Conservation (phyloP, 1,140 invertebrate species). For the Cotesia glomerata region DNA sequence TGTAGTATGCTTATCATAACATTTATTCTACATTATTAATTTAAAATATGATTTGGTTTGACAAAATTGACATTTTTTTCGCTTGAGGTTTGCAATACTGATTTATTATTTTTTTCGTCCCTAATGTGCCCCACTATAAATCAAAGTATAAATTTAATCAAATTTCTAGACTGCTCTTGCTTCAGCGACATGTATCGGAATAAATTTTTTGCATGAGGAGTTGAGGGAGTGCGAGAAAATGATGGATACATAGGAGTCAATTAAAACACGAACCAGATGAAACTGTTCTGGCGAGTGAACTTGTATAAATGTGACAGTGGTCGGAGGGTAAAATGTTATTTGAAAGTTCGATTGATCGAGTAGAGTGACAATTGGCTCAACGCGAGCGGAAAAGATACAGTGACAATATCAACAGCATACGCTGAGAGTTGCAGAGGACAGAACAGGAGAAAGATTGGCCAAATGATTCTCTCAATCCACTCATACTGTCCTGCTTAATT, state of each 20-base stretch:
- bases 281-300: conserved; percentile 5
- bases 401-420: not conserved
- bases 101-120: too few species aligned
- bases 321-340: conserved; percentile 28
- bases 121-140: too few species aligned
- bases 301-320: not conserved
- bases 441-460: conserved; percentile 2
- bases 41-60: too few species aligned
- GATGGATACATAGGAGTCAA: not conserved
- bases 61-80: too few species aligned
- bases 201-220: too few species aligned
- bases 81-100: too few species aligned
- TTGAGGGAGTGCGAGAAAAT: too few species aligned
- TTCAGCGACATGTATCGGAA: too few species aligned
- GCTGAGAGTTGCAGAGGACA: not conserved
- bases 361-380: conserved; percentile 33
- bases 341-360: conserved; percentile 20
- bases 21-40: too few species aligned
- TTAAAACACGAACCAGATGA: conserved; percentile 10
- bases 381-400: not conserved
- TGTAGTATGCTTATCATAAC: too few species aligned
- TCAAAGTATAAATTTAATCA: too few species aligned
- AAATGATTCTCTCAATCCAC: not conserved
- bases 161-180: too few species aligned
- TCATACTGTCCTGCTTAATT: not conserved